Evolutionary conservation across 2,113 vertebrate genomes (phyloP).

Genomic region (Myrmecophaga tridactyla): DNA sequence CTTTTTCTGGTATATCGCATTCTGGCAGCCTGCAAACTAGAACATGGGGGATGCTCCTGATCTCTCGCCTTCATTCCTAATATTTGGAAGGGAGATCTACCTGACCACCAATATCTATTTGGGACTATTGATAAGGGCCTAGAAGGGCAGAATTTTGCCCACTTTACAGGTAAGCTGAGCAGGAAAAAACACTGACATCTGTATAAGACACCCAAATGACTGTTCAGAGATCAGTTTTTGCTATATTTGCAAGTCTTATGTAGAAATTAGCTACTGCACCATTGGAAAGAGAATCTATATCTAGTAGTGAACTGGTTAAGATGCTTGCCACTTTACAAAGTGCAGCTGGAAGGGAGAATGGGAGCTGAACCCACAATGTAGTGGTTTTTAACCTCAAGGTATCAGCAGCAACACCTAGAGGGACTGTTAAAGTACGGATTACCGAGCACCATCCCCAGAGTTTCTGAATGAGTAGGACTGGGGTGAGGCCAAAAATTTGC

Average conservation of each 20-base stretch:
- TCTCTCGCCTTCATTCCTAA: neutral
- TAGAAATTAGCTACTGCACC: neutral
- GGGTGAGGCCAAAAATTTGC: neutral
- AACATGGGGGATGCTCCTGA: neutral
- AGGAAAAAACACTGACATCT: constrained; percentile 3
- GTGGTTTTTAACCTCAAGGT: constrained; percentile 16
- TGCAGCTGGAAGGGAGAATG: neutral
- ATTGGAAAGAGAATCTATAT: neutral
- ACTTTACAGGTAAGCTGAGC: neutral
- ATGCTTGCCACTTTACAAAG: constrained; percentile 47
- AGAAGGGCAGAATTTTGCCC: neutral
- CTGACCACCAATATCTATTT: neutral
- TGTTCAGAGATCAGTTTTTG: constrained; percentile 30
- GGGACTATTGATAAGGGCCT: neutral
- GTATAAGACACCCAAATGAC: neutral
- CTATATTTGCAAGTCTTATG: neutral
- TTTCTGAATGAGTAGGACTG: constrained; percentile 39
- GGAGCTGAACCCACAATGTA: neutral
- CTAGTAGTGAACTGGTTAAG: constrained; percentile 19
- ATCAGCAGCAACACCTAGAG: neutral
- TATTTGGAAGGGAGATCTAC: neutral
- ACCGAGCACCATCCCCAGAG: neutral
- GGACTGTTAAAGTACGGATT: constrained; percentile 37
- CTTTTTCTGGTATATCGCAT: no score
- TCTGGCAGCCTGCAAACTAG: no score